Evolutionary conservation across 2,113 vertebrate genomes (phyloP), one percentile per base, ranked within the genome.

Genomic region (Podilymbus podiceps): DNA sequence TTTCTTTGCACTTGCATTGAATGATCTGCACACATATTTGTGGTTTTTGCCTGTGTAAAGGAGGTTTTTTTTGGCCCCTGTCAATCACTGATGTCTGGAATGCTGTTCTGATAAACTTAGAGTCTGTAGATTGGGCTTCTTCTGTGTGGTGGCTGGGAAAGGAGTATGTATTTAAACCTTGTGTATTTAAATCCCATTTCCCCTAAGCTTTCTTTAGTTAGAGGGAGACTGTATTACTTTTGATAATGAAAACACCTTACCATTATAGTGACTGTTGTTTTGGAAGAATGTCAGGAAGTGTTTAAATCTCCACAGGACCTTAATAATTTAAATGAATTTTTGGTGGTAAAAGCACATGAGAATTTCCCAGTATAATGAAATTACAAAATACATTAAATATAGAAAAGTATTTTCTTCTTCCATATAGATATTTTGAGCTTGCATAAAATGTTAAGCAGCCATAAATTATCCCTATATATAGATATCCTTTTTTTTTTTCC

Each of bases 311-410:
- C 31, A 66, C 12, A 42, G 31, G 14, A 4, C 55, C 44, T 77
- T 69, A 67, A 77, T 80, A 91, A 85, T 85, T 58, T 69, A 62
- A 88, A 60, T 80, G 11, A 68, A 49, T 85, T 93, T 91, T 89
- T 92, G n/a, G 28, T 86, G 42, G 10, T 47, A 81, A 88, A 67
- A 14, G 27, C 58, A 44, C 52, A 21, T 62, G 42, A 69, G 68
- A 86, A 71, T 90, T 86, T 25, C 55, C n/a, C 33, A 44, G 16
- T 44, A 9, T 59, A 55, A 85, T 31, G 47, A 86, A 83, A 74
- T 78, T 30, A n/a, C 6, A 28, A 55, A 55, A 86, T 66, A 18
- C 21, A 30, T 90, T 53, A 47, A 71, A 67, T 60, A 72, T 42
- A 40, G 62, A 76, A 72, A 24, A 64, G 21, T 27, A 68, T 79